Evolutionary conservation across 2,888 invertebrate species (phyloP).

Genomic region (Drosophila imparisetae): DNA sequence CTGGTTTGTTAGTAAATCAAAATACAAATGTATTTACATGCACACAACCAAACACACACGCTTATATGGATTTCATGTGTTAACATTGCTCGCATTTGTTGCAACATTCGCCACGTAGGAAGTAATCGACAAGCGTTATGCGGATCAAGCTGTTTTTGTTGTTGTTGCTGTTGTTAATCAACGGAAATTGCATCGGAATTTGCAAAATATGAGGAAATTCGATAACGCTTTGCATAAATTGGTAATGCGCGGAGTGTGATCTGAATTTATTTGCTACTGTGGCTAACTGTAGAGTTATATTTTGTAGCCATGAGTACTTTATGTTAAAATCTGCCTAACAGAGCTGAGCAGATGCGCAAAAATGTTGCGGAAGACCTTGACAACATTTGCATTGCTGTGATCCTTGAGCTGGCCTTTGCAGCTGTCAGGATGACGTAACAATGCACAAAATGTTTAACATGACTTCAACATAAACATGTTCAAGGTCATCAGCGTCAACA

Average conservation of each 20-base stretch:
- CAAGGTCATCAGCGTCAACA: slow-evolving; percentile 24
- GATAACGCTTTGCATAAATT: slow-evolving; percentile 63
- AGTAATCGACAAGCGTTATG: slow-evolving; percentile 65
- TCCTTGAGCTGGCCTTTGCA: slow-evolving; percentile 3
- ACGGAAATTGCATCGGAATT: slow-evolving; percentile 66
- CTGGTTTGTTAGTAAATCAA: slow-evolving; percentile 20
- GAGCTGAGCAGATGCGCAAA: not conserved
- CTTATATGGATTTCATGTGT: slow-evolving; percentile 39
- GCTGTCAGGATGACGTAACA: slow-evolving; percentile 29
- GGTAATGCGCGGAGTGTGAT: slow-evolving; percentile 30
- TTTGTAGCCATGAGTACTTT: not conserved
- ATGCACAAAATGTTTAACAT: not conserved
- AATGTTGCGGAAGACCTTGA: slow-evolving; percentile 28
- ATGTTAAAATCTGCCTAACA: not conserved
- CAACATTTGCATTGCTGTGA: slow-evolving; percentile 2
- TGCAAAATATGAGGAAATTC: slow-evolving; percentile 67
- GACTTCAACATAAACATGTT: slow-evolving; percentile 1
- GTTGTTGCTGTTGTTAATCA: slow-evolving; percentile 43
- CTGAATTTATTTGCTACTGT: slow-evolving; percentile 38
- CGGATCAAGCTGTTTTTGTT: slow-evolving; percentile 27
- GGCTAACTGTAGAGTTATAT: slow-evolving; percentile 14
- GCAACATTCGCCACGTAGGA: slow-evolving; percentile 72
- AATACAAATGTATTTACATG: slow-evolving; percentile 19
- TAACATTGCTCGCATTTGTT: slow-evolving; percentile 71
- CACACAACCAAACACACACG: not conserved